Conservation (phyloP, 2,888 invertebrate species). For the Nomada fucata region DNA sequence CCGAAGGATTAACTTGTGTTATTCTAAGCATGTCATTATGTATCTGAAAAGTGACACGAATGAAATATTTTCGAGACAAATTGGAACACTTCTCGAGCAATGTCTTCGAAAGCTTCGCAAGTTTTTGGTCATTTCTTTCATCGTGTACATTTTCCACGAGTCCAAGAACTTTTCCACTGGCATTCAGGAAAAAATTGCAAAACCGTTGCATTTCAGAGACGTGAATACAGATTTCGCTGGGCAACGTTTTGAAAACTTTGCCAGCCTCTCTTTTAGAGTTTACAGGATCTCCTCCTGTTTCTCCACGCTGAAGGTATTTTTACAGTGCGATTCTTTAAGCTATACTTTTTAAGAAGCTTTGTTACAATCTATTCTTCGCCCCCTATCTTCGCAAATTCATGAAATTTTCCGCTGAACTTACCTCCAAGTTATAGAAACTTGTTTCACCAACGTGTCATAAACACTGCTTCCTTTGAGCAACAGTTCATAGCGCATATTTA, state of each 20-base stretch:
- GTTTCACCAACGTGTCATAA: background rate
- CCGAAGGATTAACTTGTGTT: background rate
- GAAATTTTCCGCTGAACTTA: background rate
- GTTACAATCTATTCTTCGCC: background rate
- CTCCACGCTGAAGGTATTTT: background rate
- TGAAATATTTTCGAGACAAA: background rate
- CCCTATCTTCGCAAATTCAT: background rate
- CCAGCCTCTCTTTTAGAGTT: slow-evolving; percentile 18
- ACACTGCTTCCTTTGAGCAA: background rate
- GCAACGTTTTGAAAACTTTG: slow-evolving; percentile 19
- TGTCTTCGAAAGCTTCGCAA: slow-evolving; percentile 9
- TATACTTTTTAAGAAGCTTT: background rate
- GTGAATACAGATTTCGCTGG: slow-evolving; percentile 15
- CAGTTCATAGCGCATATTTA: background rate
- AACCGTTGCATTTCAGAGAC: slow-evolving; percentile 5
- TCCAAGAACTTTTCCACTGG: slow-evolving; percentile 7
- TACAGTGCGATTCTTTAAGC: background rate
- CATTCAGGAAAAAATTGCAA: slow-evolving; percentile 5
- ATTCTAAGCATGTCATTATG: background rate
- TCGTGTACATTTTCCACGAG: slow-evolving; percentile 12
- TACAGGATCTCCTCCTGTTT: background rate
- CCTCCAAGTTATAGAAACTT: background rate
- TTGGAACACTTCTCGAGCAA: background rate
- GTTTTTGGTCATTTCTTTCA: slow-evolving; percentile 20
- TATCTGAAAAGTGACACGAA: background rate